Evolutionary conservation across 2,888 invertebrate species (phyloP).

Genomic region (Callimorpha dominula): DNA sequence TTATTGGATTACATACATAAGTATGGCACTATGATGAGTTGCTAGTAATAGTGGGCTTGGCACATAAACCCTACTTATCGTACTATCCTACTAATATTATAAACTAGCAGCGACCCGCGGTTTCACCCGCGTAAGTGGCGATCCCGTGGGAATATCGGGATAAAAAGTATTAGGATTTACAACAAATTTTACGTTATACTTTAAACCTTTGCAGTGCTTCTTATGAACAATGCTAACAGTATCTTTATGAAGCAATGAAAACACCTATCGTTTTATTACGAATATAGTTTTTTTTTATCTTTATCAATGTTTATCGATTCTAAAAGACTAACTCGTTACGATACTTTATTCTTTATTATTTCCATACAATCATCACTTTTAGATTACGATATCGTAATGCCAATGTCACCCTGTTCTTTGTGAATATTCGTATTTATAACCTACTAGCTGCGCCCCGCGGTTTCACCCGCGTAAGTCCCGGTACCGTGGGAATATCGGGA

Average conservation of each 20-base stretch:
- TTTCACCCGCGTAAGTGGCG: too few species aligned
- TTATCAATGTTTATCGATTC: slow-evolving; percentile 4
- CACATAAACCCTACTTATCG: too few species aligned
- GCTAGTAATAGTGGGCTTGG: background rate
- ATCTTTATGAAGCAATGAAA: background rate
- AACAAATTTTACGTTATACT: too few species aligned
- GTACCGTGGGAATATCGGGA: too few species aligned
- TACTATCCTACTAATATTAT: too few species aligned
- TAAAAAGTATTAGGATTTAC: too few species aligned
- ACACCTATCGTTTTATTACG: background rate
- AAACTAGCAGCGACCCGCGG: too few species aligned
- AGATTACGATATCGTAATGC: background rate
- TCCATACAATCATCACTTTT: background rate
- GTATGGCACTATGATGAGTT: background rate
- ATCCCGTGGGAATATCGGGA: too few species aligned
- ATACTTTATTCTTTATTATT: background rate
- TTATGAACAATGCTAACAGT: background rate
- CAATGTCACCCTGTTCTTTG: background rate
- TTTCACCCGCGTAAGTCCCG: too few species aligned
- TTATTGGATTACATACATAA: background rate
- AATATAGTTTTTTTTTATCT: background rate
- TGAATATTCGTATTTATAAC: background rate
- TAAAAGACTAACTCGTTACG: background rate
- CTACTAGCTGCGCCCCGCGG: too few species aligned
- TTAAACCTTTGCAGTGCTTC: background rate